Percentiles rank a stretch among this genome's conserved stretches.
Evolutionary conservation across 2,797 vertebrate genomes (phyloP).

Genomic region (Myotis planiceps): DNA sequence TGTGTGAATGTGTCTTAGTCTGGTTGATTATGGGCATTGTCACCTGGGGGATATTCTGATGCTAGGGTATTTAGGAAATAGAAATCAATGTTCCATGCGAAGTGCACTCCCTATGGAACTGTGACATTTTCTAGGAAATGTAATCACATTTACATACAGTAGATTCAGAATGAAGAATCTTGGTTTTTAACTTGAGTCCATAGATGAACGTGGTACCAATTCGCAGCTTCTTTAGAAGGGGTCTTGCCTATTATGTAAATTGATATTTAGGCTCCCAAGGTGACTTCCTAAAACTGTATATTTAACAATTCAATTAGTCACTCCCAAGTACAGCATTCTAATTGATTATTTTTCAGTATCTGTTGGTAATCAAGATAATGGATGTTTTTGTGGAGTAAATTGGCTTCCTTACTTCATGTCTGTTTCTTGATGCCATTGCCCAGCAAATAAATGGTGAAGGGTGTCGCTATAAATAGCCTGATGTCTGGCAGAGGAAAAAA

Average conservation of each 20-base stretch:
- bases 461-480: conserved; percentile 82
- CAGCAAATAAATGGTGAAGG: conserved; percentile 75
- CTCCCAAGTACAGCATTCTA: conserved; percentile 80
- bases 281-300: conserved; percentile 71
- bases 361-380: conserved; percentile 84
- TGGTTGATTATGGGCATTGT: background rate
- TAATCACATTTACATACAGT: background rate
- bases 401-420: conserved; percentile 84
- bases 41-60: background rate
- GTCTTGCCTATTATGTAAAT: conserved; percentile 63
- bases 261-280: conserved; percentile 71
- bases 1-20: background rate
- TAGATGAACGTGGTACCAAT: background rate
- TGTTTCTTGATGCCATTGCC: conserved; percentile 77
- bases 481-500: conserved; percentile 65
- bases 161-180: conserved; percentile 20
- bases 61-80: background rate
- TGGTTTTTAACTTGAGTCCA: background rate
- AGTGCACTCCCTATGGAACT: background rate
- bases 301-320: conserved; percentile 84
- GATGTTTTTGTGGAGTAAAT: conserved; percentile 83
- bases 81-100: background rate
- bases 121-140: background rate
- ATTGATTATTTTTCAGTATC: conserved; percentile 84
- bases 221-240: conserved; percentile 59